Base-by-base conservation (phyloP, 2,888 invertebrate species). In the Apodemia hepburni region DNA sequence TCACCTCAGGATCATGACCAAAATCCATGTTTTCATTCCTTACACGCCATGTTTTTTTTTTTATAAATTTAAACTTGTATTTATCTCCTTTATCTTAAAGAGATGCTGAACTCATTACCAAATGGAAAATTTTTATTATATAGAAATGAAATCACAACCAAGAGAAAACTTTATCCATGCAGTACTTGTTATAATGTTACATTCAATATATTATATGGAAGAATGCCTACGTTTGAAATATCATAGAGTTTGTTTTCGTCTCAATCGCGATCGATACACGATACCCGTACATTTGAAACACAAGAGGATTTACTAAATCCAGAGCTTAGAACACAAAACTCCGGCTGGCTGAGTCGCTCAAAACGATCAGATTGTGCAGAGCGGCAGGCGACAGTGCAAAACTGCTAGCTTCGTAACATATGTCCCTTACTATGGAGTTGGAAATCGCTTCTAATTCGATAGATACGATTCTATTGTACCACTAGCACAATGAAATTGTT, bases 241-340 rank as follows among this genome's bases (percentile, higher is more conserved):
- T 33, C 15, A n/a, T 49, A 9, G 45, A 58, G 22, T 47, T 18
- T 58, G 58, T 58, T 49, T 62, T 58, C 62, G 33, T 27, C 63
- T 60, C 64, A 65, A 66, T 68, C 47, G 65, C 65, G 66, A 68
- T 61, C 66, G 63, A 69, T 68, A 64, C 63, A 65, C 62, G 63
- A 65, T 64, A 65, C 61, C 63, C 64, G 59, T 64, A 64, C 58
- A 64, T 62, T 66, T 63, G 61, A 62, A 64, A 65, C 63, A 64
- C 65, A 66, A 68, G 67, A 64, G 77, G 77, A 76, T 80, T 80
- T 75, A 71, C 72, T 70, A 76, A 78, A 80, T 75, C 79, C 78
- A 69, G 70, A 70, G 79, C 77, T 80, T 79, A 80, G 77, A 76
- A 75, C 74, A 76, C 75, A 79, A 79, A 80, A 79, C 75, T 80